These are phyloP conservation scores for Meghimatium bilineatum DNA, from an alignment of 2,888 invertebrate species.

Conservation along the genomic window DNA sequence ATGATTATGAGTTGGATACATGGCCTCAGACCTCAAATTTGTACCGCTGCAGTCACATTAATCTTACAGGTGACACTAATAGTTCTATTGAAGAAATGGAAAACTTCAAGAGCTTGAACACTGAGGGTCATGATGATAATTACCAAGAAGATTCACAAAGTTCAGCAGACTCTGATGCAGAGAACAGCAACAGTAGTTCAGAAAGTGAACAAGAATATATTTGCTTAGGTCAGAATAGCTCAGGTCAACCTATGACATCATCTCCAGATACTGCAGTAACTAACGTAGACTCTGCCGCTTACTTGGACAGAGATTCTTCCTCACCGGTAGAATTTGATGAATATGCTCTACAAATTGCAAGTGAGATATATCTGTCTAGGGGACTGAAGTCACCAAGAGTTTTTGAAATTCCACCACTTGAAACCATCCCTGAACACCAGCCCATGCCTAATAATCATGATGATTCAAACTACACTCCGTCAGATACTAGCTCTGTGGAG, in stretches of 20 bases:
- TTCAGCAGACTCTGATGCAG: constrained; percentile 35
- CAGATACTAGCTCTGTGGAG: constrained; percentile 58
- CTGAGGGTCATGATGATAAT: not conserved
- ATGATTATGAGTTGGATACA: not conserved
- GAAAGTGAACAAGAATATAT: constrained; percentile 49
- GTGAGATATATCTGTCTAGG: constrained; percentile 67
- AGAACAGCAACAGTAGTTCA: constrained; percentile 35
- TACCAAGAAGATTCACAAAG: constrained; percentile 18
- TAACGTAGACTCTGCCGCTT: not conserved
- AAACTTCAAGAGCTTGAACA: not conserved
- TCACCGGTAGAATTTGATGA: constrained; percentile 46
- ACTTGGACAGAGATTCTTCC: not conserved
- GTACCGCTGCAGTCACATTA: constrained; percentile 29
- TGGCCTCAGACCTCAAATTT: not conserved
- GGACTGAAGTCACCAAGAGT: constrained; percentile 61
- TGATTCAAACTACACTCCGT: constrained; percentile 46
- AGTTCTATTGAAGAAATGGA: not conserved
- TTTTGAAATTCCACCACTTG: constrained; percentile 58
- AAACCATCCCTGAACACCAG: constrained; percentile 66
- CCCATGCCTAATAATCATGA: constrained; percentile 29
- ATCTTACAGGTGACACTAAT: constrained; percentile 9
- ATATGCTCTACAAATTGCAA: constrained; percentile 55
- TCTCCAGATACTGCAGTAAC: not conserved
- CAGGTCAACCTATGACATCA: constrained; percentile 8
- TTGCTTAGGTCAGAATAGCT: constrained; percentile 41